Conservation (phyloP, 2,797 vertebrate species). For the Enteromius mattozi region DNA sequence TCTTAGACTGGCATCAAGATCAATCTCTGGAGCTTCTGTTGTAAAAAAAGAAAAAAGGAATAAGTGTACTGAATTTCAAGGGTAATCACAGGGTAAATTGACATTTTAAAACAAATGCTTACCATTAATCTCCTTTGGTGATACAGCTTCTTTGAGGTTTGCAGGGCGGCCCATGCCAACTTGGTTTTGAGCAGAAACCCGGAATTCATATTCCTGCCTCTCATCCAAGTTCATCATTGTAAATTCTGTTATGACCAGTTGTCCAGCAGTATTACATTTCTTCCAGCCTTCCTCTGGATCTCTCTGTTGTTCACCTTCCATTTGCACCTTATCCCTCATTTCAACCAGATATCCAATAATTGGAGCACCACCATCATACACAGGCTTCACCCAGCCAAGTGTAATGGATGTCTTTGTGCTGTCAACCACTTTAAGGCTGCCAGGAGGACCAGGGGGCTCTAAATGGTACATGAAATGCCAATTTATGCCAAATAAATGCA, state of each 20-base stretch:
- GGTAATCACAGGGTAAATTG: constrained; percentile 5
- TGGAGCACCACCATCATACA: constrained; percentile 96
- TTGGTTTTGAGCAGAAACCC: constrained; percentile 96
- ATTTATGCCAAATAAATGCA: constrained; percentile 15
- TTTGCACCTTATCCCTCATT: constrained; percentile 89
- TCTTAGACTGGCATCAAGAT: constrained; percentile 95
- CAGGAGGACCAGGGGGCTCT: constrained; percentile 97
- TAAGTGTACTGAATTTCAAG: constrained; percentile 6
- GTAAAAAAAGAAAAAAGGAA: constrained; percentile 50
- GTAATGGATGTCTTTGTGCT: constrained; percentile 94
- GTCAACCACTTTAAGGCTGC: constrained; percentile 90
- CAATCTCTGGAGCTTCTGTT: constrained; percentile 96
- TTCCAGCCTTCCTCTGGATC: constrained; percentile 92
- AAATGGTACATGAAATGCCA: constrained; percentile 58
- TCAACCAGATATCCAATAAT: constrained; percentile 95
- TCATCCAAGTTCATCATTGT: constrained; percentile 90
- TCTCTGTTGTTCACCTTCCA: constrained; percentile 69
- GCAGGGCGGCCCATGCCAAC: constrained; percentile 95
- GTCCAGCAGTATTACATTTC: constrained; percentile 89
- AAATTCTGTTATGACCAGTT: constrained; percentile 92
- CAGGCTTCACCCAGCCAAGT: constrained; percentile 91
- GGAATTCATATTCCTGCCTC: constrained; percentile 93
- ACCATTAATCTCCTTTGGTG: constrained; percentile 95
- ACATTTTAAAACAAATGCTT: constrained; percentile 53
- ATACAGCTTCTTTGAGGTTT: constrained; percentile 91